phyloP scores from a whole-genome alignment of 2,888 invertebrate species.

The Diadegma fenestrale region DNA sequence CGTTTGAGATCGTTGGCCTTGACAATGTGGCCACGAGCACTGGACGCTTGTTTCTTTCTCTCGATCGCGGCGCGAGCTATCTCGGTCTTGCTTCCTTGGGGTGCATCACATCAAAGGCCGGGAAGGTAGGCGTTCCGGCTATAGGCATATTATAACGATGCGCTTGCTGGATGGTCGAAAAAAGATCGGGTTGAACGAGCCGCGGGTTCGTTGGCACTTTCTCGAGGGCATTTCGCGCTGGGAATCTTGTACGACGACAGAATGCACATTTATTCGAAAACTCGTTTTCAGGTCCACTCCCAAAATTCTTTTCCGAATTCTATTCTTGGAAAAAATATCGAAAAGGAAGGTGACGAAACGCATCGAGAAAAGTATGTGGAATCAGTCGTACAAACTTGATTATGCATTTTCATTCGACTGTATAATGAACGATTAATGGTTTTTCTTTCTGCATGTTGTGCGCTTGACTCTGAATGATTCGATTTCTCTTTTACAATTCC shows the following conservation, averaged over 20 bases:
- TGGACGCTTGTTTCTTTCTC: constrained; percentile 56
- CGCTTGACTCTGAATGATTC: neutral
- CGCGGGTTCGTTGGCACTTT: constrained; percentile 82
- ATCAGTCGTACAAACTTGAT: neutral
- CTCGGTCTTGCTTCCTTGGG: constrained; percentile 61
- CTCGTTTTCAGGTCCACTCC: constrained; percentile 72
- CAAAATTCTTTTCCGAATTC: constrained; percentile 49
- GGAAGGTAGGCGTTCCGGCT: constrained; percentile 60
- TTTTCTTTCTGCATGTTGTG: neutral
- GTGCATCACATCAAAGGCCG: constrained; percentile 70
- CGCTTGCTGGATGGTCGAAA: constrained; percentile 33
- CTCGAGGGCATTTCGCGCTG: constrained; percentile 75
- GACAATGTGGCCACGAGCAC: constrained; percentile 78
- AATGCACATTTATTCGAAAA: constrained; percentile 69
- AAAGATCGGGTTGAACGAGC: constrained; percentile 56
- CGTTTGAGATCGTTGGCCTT: constrained; percentile 76
- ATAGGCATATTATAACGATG: constrained; percentile 43
- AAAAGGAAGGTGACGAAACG: constrained; percentile 28
- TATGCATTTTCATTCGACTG: neutral
- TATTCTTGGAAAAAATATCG: constrained; percentile 33
- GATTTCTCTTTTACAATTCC: neutral
- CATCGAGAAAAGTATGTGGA: constrained; percentile 33
- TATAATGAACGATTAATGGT: neutral
- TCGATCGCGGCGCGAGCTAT: constrained; percentile 30
- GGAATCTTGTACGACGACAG: constrained; percentile 29